Conservation (phyloP, 2,888 invertebrate genomes). For the Lycophotia porphyrea region DNA sequence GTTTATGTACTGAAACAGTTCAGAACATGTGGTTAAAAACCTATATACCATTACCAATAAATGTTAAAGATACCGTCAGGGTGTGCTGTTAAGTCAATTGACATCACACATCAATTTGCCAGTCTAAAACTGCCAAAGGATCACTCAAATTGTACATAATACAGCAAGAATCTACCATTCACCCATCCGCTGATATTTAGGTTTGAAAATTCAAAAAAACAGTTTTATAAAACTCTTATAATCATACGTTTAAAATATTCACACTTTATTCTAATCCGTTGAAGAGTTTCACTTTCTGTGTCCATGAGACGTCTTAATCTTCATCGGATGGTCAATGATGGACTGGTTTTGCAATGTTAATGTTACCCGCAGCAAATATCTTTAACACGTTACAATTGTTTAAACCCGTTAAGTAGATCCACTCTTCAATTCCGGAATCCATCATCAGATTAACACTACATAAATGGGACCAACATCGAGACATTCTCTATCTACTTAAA, state of each 20-base stretch:
- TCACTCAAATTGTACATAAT: background rate
- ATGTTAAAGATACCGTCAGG: background rate
- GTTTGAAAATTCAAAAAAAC: too few species aligned
- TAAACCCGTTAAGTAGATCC: background rate
- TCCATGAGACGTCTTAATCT: too few species aligned
- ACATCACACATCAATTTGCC: background rate
- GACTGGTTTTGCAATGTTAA: background rate
- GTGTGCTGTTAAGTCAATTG: background rate
- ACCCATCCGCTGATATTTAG: too few species aligned
- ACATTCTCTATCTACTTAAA: background rate
- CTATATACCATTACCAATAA: background rate
- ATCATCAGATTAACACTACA: background rate
- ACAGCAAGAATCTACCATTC: too few species aligned
- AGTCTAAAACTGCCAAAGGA: background rate
- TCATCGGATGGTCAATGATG: too few species aligned
- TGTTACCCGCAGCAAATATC: background rate
- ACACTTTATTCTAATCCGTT: too few species aligned
- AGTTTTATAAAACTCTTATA: too few species aligned
- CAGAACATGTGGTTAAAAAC: background rate
- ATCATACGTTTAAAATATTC: too few species aligned
- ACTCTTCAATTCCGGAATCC: background rate
- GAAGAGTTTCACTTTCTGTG: too few species aligned
- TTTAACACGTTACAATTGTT: background rate
- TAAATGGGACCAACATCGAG: background rate
- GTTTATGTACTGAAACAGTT: conserved; percentile 3